These are phyloP conservation scores for Iselma pallidipennis DNA, from an alignment of 2,888 invertebrate genomes.

Conservation along the genomic window DNA sequence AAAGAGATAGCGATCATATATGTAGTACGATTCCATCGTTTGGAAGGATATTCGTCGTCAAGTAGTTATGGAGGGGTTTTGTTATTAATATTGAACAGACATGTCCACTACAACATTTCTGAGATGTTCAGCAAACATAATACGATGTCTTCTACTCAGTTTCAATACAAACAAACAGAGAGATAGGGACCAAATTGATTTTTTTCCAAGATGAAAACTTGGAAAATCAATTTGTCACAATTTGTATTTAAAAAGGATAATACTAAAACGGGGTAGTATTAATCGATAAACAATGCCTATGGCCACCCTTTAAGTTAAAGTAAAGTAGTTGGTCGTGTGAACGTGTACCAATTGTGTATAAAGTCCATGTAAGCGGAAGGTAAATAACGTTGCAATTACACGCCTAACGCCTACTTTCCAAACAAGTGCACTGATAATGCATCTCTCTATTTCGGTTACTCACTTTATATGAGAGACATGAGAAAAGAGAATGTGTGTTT, in stretches of 20 bases:
- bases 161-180: constrained; percentile 30
- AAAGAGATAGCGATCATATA: background rate
- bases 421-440: constrained; percentile 40
- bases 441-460: constrained; percentile 17
- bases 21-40: background rate
- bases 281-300: background rate
- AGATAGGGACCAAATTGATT: too few relatives aligned
- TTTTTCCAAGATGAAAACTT: too few relatives aligned
- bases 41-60: background rate
- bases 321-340: constrained; percentile 42
- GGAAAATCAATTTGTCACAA: too few relatives aligned
- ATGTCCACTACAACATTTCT: background rate
- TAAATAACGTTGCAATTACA: constrained; percentile 53
- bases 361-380: constrained; percentile 49
- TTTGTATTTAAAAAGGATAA: background rate
- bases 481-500: background rate
- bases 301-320: background rate
- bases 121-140: background rate
- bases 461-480: constrained; percentile 5
- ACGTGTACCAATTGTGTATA: constrained; percentile 44
- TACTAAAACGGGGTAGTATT: background rate
- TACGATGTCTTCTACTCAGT: constrained; percentile 37
- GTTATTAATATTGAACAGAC: background rate
- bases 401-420: constrained; percentile 45
- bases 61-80: background rate